These are phyloP conservation scores for Heterodera carotae DNA, from an alignment of 1,140 invertebrate genomes.

Conservation along the genomic window DNA sequence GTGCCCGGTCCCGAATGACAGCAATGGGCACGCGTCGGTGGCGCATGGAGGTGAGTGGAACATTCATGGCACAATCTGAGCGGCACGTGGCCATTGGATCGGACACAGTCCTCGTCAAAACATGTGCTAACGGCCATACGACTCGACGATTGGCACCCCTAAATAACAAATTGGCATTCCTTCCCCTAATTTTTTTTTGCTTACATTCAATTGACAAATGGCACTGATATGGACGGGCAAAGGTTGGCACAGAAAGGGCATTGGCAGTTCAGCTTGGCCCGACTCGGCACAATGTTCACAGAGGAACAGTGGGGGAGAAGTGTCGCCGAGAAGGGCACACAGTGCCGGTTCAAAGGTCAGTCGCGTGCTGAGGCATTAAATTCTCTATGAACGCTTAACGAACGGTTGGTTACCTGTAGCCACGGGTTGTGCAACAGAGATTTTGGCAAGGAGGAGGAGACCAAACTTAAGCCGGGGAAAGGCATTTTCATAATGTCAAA, in stretches of 20 bases:
- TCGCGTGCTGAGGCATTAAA: conserved; percentile 58
- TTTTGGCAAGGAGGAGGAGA: conserved; percentile 52
- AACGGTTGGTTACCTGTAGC: conserved; percentile 36
- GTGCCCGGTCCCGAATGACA: conserved; percentile 46
- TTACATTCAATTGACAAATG: conserved; percentile 93
- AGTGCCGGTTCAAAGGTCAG: conserved; percentile 70
- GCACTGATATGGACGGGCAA: conserved; percentile 89
- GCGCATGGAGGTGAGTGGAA: conserved; percentile 46
- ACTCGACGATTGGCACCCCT: conserved; percentile 88
- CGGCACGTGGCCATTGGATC: conserved; percentile 93
- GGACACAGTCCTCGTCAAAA: conserved; percentile 92
- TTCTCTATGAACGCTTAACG: conserved; percentile 13
- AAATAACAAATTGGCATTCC: no score
- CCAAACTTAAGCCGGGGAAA: conserved; percentile 54
- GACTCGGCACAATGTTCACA: conserved; percentile 94
- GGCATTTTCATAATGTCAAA: conserved; percentile 18
- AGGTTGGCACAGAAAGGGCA: conserved; percentile 83
- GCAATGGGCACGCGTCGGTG: conserved; percentile 40
- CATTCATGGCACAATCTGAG: conserved; percentile 78
- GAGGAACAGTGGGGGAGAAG: conserved; percentile 87
- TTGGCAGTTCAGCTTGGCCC: conserved; percentile 72
- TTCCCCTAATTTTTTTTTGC: conserved; percentile 14
- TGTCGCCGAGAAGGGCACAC: conserved; percentile 74
- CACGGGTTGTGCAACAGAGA: conserved; percentile 44
- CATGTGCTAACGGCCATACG: conserved; percentile 94